Evolutionary conservation across 2,888 invertebrate species (phyloP).

Genomic region (Yponomeuta sedellus): DNA sequence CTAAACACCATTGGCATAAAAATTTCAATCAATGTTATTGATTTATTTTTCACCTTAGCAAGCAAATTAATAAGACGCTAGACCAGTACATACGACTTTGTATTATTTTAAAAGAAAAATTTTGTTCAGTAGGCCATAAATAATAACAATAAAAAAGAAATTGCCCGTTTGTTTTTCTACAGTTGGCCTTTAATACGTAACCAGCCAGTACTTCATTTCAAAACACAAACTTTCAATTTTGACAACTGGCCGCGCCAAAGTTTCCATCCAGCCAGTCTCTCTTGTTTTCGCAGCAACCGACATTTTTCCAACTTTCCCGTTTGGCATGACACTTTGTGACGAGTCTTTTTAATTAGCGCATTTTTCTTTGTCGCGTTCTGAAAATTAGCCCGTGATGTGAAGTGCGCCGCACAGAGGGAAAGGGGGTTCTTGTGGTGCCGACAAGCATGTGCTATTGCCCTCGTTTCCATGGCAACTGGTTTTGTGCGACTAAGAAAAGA

Average conservation of each 20-base stretch:
- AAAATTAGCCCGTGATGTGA: constrained; percentile 65
- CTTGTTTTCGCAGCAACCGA: background rate
- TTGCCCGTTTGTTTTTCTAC: no score
- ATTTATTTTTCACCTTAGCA: no score
- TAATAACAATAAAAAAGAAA: no score
- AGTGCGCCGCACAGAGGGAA: constrained; percentile 24
- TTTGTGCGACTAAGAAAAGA: background rate
- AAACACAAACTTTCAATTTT: background rate
- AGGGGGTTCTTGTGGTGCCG: constrained; percentile 8
- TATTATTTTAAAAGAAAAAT: no score
- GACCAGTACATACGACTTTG: no score
- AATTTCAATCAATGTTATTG: no score
- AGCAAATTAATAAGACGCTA: no score
- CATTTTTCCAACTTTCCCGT: constrained; percentile 28
- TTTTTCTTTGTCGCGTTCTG: constrained; percentile 63
- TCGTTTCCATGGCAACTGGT: constrained; percentile 13
- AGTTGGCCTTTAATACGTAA: no score
- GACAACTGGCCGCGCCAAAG: background rate
- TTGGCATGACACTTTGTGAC: constrained; percentile 63
- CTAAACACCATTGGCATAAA: no score
- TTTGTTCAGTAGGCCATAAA: no score
- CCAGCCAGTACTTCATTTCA: background rate
- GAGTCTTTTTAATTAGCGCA: constrained; percentile 74
- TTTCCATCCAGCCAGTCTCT: background rate
- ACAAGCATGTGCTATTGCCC: constrained; percentile 9